Evolutionary conservation across 2,113 vertebrate genomes (phyloP).

Genomic region (Rhea pennata): DNA sequence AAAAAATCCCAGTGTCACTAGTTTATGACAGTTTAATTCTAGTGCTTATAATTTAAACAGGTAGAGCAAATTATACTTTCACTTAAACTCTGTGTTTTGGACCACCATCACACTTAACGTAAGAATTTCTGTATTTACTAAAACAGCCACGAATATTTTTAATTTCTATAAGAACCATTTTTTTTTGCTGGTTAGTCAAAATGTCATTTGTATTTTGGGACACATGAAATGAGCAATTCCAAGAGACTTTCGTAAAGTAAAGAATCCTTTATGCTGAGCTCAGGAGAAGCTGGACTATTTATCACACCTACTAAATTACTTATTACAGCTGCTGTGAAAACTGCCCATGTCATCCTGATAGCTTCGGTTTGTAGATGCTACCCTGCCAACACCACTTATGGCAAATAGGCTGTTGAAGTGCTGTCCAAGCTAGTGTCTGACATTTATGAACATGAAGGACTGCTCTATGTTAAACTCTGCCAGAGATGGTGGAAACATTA

Average conservation of each 20-base stretch:
- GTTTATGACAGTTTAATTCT: background rate
- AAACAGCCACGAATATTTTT: background rate
- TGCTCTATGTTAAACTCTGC: background rate
- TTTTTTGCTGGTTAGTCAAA: background rate
- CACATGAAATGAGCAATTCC: fast-evolving
- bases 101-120: background rate
- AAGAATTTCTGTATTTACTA: background rate
- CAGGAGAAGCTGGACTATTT: background rate
- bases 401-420: background rate
- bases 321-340: background rate
- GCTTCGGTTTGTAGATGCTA: background rate
- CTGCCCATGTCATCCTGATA: background rate
- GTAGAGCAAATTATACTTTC: background rate
- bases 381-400: background rate
- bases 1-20: background rate
- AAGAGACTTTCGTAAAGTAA: background rate
- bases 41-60: background rate
- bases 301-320: background rate
- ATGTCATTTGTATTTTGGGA: background rate
- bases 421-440: background rate
- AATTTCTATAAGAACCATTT: background rate
- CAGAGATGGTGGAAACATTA: background rate
- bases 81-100: background rate
- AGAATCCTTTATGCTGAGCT: background rate
- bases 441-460: background rate